Percentiles rank a stretch among this genome's conserved stretches.
phyloP scores from a whole-genome alignment of 2,113 vertebrate genomes.

The Tautogolabrus adspersus region DNA sequence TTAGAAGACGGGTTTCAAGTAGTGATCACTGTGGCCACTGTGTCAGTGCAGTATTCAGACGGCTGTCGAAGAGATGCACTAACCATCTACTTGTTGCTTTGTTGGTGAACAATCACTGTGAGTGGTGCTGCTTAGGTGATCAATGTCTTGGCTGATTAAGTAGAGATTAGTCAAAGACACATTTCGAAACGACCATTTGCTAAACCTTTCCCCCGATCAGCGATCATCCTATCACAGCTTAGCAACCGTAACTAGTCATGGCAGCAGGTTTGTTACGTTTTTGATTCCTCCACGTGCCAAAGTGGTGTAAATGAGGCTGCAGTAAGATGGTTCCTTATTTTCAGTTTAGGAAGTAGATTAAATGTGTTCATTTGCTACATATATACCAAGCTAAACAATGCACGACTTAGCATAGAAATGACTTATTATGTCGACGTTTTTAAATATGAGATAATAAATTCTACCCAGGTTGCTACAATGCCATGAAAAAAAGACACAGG shows the following conservation, averaged over 20 bases:
- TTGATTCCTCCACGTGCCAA: not conserved
- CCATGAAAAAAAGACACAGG: too few species aligned
- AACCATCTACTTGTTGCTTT: constrained; percentile 27
- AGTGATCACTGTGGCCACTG: constrained; percentile 46
- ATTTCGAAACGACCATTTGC: not conserved
- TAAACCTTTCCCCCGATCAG: not conserved
- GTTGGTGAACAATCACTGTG: constrained; percentile 33
- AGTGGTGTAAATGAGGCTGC: not conserved
- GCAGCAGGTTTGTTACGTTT: not conserved
- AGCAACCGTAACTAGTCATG: not conserved
- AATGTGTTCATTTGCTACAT: too few species aligned
- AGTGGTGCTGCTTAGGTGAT: constrained; percentile 30
- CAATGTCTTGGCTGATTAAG: constrained; percentile 29
- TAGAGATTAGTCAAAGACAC: constrained; percentile 13
- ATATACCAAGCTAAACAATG: too few species aligned
- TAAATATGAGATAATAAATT: too few species aligned
- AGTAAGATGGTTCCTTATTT: too few species aligned
- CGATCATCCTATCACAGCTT: not conserved
- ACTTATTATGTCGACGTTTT: too few species aligned
- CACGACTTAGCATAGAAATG: too few species aligned
- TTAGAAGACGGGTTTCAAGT: constrained; percentile 28
- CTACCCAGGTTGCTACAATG: too few species aligned
- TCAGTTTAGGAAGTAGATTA: too few species aligned
- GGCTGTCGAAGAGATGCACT: constrained; percentile 38
- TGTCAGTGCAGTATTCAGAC: constrained; percentile 14